Base-by-base conservation (phyloP, 2,113 vertebrate species). In the Sceloporus tristichus region DNA sequence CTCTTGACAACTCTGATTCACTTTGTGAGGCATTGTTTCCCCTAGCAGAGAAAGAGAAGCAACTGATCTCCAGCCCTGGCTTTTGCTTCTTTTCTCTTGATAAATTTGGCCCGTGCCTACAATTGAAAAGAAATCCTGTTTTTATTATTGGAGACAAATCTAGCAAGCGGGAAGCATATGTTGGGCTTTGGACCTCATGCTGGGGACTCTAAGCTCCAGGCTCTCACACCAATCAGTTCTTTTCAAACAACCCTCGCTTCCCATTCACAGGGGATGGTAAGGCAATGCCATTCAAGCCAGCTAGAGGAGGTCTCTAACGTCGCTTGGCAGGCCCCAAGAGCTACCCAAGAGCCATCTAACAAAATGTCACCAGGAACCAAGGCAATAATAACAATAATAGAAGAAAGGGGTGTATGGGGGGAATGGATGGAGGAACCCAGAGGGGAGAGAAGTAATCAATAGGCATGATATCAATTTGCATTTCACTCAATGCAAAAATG, bases 51-150 rank as follows among this genome's bases (percentile, higher is more conserved):
- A 84, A 40, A 2, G 2, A 7, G 86, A 85, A 88, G 92, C 92
- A 85, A 91, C 90, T 92, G 94, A 94, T 93, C 74, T 87, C 83
- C 80, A 29, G 84, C 34, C 85, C 84, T 93, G 91, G 90, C 93
- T 91, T 95, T 92, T 92, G 90, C 88, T 40, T 93, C 91, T 86
- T 93, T 94, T 94, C 92, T 83, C 94, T 92, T 96, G 94, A 96
- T 93, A 88, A 94, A 95, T 92, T 88, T 91, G 94, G 90, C 93
- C 77, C 76, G 48, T 86, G 91, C 79, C 94, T 90, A 94, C 91
- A 94, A 95, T 95, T 96, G 95, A 95, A 95, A 95, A 96, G 93
- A 95, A 96, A 96, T 92, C 95, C 92, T 95, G 95, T 92, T 96
- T 80, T 96, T 95, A 95, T 96, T 95, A 95, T 91, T 85, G 93